A percentile compares a stretch with the other conserved stretches of the same genome.
Conservation (phyloP, 1,140 invertebrate genomes). For the Saxidomus purpurata region DNA sequence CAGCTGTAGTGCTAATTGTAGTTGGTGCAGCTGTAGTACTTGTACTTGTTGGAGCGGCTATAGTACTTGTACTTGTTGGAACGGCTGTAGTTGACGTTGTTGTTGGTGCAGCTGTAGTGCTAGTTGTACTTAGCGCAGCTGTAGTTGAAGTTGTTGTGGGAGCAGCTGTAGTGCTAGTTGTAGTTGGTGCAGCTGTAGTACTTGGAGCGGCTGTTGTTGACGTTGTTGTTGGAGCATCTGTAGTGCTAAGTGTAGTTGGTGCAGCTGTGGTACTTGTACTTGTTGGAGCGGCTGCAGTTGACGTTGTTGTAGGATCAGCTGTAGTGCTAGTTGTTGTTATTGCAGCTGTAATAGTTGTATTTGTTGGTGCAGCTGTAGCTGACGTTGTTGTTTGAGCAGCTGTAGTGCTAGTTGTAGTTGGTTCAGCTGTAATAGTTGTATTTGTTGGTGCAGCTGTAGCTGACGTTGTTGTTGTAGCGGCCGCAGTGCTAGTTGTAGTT, state of each 20-base stretch:
- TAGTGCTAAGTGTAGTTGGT: not conserved
- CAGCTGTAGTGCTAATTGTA: not conserved
- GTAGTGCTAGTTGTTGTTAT: not conserved
- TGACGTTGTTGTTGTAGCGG: constrained; percentile 62
- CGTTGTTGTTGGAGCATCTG: not conserved
- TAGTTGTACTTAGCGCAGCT: not conserved
- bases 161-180: not conserved
- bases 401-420: not conserved
- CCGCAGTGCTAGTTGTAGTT: constrained; percentile 66
- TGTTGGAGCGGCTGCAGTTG: not conserved
- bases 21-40: not conserved
- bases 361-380: not conserved
- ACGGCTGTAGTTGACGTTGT: not conserved
- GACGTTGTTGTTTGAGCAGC: not conserved
- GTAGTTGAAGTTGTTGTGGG: not conserved
- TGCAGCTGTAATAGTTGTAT: not conserved
- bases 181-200: not conserved
- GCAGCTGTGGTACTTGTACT: not conserved
- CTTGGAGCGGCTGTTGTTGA: not conserved
- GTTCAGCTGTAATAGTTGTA: not conserved
- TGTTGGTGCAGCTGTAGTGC: not conserved
- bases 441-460: constrained; percentile 18
- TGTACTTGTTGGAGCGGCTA: not conserved
- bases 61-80: not conserved
- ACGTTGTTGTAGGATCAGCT: constrained; percentile 13